A percentile compares a stretch with the other conserved stretches of the same genome.
Conservation (phyloP, 2,888 invertebrate genomes). For the Boloria selene region DNA sequence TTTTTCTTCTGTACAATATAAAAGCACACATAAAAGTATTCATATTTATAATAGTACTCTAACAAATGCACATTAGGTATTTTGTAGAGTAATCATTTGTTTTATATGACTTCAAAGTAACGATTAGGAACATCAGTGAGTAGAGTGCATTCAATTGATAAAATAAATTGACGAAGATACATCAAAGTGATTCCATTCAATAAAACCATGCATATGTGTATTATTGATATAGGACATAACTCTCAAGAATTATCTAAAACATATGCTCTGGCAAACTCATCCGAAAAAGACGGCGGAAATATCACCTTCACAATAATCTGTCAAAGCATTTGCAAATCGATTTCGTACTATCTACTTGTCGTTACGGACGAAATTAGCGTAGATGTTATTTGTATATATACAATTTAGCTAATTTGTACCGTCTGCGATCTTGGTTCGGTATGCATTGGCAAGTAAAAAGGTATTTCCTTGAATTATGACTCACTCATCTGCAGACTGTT, state of each 20-base stretch:
- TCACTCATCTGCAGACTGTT: conserved; percentile 53
- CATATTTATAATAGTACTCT: no score
- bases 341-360: neutral
- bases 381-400: conserved; percentile 6
- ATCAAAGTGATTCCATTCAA: conserved; percentile 23
- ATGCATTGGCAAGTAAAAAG: conserved; percentile 55
- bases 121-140: neutral
- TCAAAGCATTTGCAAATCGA: conserved; percentile 12
- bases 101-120: neutral
- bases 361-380: conserved; percentile 23
- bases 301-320: conserved; percentile 5
- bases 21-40: no score
- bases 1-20: no score
- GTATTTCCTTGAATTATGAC: conserved; percentile 67
- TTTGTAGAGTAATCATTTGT: neutral
- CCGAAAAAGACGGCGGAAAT: neutral
- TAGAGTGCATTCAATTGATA: conserved; percentile 22
- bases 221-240: conserved; percentile 6
- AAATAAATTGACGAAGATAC: conserved; percentile 24
- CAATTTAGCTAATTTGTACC: conserved; percentile 18
- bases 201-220: conserved; percentile 6
- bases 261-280: conserved; percentile 13
- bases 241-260: conserved; percentile 23
- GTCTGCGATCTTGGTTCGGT: conserved; percentile 31
- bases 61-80: no score